Base-by-base conservation (phyloP, 37 sponge, comb jelly and placozoan genomes). In the Beroe ovata region DNA sequence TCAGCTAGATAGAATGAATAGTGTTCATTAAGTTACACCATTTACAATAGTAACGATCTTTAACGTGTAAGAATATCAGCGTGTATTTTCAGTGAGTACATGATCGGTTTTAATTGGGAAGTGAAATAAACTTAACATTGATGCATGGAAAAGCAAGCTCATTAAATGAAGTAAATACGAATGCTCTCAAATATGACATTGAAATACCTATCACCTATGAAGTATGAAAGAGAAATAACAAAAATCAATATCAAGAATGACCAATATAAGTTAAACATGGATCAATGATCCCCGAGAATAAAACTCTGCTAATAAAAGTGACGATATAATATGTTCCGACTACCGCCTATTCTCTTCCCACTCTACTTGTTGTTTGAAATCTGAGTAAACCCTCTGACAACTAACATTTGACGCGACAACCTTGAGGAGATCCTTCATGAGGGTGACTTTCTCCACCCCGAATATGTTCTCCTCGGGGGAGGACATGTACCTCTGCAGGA, bases 381-480 rank as follows among this genome's bases (percentile, higher is more conserved):
- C 95, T 59, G 59, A 88, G 38, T 94, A 94, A 20, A 94, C 60
- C 59, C 95, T 88, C 88, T 94, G 95, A 14, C 93, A 72, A 30
- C 60, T 91, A 21, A 92, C 60, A 39, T 94, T 92, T 35, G 84
- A 37, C 11, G 91, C 92, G 29, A 94, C 72, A 19, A 89, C 14
- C 0, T 89, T 59, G 23, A 94, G 64, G 22, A 91, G 42, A n/a
- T 92, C 60, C 33, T 90, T 72, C 66, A 94, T 29, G 3, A 94
- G 66, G 0, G 38, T 39, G 0, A 64, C 37, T 88, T 91, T 94
- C 19, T 38, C 58, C 29, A 91, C 64, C 0, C 93, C 92, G 30
- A 91, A 59, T 11, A 92, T 41, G 39, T 60, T 90, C 0, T 58
- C 40, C 1, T 81, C 28, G 19, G 77, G 26, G 4, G 91, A 91